Evolutionary conservation across 2,888 invertebrate species (phyloP), one percentile per base, ranked within the genome.

Genomic region (Chloroclystis v-ata): DNA sequence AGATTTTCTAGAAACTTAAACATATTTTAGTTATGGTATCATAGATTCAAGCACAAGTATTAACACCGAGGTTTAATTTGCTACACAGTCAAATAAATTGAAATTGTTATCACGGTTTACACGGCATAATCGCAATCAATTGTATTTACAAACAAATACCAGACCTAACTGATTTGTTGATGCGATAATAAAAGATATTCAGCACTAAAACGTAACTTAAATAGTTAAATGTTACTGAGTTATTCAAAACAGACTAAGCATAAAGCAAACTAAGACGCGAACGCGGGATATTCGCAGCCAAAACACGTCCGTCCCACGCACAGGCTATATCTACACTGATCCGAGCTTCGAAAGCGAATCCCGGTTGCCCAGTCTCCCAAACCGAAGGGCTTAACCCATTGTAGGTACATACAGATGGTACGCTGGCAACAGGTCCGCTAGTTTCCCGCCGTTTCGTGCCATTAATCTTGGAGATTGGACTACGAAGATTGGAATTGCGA

Each of bases 371-470:
- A 20, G 20, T 4, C 20, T 14, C 16, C 25, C 30, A 16, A 41
- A 42, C 20, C 42, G 46, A 51, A 49, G 40, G 37, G 39, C 14
- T 37, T 33, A 45, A 32, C 28, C 37, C 20, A 7, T 10, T 24
- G 24, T 7, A 16, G n/a, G 10, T 30, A 33, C 14, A 32, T 33
- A 26, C n/a, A 39, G 42, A 28, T 32, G 42, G 20, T 20, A 20
- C 20, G n/a, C n/a, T 5, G 5, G 55, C 57, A 57, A 57, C 57
- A 57, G 53, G 57, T 57, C 42, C 28, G 38, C 30, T 38, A 42
- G 37, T 37, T 50, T 54, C 47, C 42, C 43, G 46, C 43, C 10
- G 37, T 33, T 45, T 42, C 42, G 20, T 37, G 30, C 28, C 49
- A 53, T 55, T 51, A 57, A 55, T 47, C 46, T 42, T 46, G 38